Percentiles rank a stretch among this genome's conserved stretches.
phyloP scores from a whole-genome alignment of 2,113 vertebrate genomes.

The Odocoileus hemionus region DNA sequence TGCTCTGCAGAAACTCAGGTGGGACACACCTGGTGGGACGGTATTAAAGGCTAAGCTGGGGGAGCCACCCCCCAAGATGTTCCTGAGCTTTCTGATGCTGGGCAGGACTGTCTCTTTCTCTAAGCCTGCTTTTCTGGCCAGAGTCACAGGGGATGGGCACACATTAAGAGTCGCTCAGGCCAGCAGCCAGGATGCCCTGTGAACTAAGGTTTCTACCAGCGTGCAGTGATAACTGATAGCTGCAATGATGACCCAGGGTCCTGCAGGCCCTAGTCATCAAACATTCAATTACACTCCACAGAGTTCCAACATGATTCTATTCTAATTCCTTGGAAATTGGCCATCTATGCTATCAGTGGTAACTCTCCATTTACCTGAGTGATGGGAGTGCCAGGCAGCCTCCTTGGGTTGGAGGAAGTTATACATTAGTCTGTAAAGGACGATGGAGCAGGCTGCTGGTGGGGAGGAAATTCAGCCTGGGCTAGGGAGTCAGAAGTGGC shows the following conservation, averaged over 20 bases:
- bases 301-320: not conserved
- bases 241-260: not conserved
- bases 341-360: not conserved
- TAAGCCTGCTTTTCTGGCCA: not conserved
- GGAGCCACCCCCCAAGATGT: not conserved
- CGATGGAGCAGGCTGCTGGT: accelerated
- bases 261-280: not conserved
- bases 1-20: not conserved
- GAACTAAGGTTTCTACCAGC: not conserved
- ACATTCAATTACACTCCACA: not conserved
- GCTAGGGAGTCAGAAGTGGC: not conserved
- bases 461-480: not conserved
- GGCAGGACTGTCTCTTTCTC: not conserved
- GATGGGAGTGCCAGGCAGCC: not conserved
- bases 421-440: not conserved
- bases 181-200: not conserved
- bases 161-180: not conserved
- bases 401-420: not conserved
- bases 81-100: not conserved
- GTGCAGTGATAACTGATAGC: not conserved
- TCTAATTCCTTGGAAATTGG: conserved; percentile 15
- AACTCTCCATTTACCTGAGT: not conserved
- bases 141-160: accelerated
- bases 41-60: too few species aligned
- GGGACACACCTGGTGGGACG: accelerated